Evolutionary conservation across 2,797 vertebrate species (phyloP).

Genomic region (Alouatta caraya): DNA sequence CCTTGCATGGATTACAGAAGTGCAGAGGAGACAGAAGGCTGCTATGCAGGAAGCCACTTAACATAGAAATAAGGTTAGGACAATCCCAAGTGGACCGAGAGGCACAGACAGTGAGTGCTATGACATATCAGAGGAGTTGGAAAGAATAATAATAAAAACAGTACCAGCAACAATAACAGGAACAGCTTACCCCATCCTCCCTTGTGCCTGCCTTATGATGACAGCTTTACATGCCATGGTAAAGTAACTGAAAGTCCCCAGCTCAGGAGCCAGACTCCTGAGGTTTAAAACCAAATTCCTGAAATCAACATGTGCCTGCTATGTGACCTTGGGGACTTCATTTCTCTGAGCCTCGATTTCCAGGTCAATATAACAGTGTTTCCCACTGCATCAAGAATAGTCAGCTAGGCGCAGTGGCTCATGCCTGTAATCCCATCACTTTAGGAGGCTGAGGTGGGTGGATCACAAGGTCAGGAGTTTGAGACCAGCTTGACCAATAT

Average conservation of each 20-base stretch:
- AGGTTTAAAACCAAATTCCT: not conserved
- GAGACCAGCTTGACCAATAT: too few relatives aligned
- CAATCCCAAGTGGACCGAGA: too few relatives aligned
- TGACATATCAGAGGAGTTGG: not conserved
- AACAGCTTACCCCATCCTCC: not conserved
- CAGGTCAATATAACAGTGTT: not conserved
- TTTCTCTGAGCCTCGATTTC: not conserved
- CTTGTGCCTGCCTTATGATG: not conserved
- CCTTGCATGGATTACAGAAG: not conserved
- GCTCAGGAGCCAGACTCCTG: not conserved
- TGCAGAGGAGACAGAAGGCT: not conserved
- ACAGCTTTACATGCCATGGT: not conserved
- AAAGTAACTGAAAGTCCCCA: not conserved
- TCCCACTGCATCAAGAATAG: not conserved
- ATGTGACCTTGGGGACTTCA: not conserved
- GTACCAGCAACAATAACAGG: not conserved
- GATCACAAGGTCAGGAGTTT: too few relatives aligned
- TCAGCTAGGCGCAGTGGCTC: too few relatives aligned
- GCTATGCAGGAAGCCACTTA: not conserved
- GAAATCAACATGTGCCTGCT: not conserved
- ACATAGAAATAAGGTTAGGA: not conserved
- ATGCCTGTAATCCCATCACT: too few relatives aligned
- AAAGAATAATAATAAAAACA: not conserved
- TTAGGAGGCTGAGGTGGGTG: too few relatives aligned
- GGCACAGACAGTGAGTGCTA: not conserved